phyloP scores from a whole-genome alignment of 2,888 invertebrate genomes.

The Hololepta plana region DNA sequence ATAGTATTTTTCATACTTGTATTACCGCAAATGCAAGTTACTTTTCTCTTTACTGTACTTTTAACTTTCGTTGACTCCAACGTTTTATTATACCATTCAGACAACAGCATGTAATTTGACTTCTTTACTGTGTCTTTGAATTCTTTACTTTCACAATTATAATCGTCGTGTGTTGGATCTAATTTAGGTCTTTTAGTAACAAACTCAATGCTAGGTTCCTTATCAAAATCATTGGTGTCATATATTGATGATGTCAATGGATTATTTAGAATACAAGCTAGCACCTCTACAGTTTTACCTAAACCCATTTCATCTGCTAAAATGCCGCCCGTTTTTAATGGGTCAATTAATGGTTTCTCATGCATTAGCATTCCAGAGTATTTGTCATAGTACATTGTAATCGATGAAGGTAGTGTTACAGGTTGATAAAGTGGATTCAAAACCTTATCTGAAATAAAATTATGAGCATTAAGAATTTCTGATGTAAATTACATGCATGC shows the following conservation, averaged over 20 bases:
- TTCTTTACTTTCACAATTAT: slow-evolving; percentile 7
- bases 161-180: slow-evolving; percentile 6
- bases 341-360: slow-evolving; percentile 21
- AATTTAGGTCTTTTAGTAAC: slow-evolving; percentile 1
- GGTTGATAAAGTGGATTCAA: slow-evolving; percentile 19
- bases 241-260: too few species aligned
- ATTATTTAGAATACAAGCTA: slow-evolving; percentile 44
- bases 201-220: too few species aligned
- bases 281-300: slow-evolving; percentile 62
- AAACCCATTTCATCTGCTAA: slow-evolving; percentile 70
- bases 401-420: slow-evolving; percentile 17
- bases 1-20: too few species aligned
- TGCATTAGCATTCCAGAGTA: slow-evolving; percentile 27
- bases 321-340: slow-evolving; percentile 43
- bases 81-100: slow-evolving; percentile 19
- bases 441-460: slow-evolving; percentile 19
- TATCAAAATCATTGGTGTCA: too few species aligned
- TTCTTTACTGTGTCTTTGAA: too few species aligned
- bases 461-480: slow-evolving; percentile 2
- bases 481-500: neutral
- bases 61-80: slow-evolving; percentile 11
- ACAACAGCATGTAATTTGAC: too few species aligned
- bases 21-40: slow-evolving; percentile 29
- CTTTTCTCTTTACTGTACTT: slow-evolving; percentile 5
- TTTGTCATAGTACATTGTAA: slow-evolving; percentile 23